Evolutionary conservation across 2,797 vertebrate genomes (phyloP).

Genomic region (Clarias fuscus): DNA sequence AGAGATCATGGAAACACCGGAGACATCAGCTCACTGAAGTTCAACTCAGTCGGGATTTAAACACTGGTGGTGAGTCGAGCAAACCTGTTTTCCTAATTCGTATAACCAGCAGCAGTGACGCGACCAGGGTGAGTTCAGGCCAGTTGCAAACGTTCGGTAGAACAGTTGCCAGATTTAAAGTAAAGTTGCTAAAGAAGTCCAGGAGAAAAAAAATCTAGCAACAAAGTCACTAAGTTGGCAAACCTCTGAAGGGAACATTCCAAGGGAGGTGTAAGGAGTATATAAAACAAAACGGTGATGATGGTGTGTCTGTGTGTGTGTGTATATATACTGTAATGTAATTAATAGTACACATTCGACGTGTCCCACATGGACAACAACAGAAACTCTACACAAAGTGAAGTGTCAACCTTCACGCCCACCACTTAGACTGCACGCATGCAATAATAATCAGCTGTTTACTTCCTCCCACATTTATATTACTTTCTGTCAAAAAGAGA

Average conservation of each 20-base stretch:
- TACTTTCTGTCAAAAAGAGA: not conserved
- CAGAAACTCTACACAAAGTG: not conserved
- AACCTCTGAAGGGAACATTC: not conserved
- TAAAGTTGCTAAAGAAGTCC: not conserved
- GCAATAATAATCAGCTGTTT: slow-evolving; percentile 30
- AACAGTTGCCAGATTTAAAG: not conserved
- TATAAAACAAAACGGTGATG: not conserved
- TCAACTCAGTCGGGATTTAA: not conserved
- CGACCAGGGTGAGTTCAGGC: not conserved
- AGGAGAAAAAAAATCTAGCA: not conserved
- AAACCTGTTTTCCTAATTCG: not conserved
- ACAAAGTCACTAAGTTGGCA: not conserved
- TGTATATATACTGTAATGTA: not conserved
- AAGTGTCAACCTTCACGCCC: not conserved
- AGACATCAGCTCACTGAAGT: not conserved
- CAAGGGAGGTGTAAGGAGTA: not conserved
- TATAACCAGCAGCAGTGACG: not conserved
- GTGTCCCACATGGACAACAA: not conserved
- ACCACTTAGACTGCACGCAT: slow-evolving; percentile 9
- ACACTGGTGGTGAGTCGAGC: not conserved
- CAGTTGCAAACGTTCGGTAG: not conserved
- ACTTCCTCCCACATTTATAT: slow-evolving; percentile 7
- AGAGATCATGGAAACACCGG: not conserved
- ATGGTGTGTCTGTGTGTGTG: slow-evolving; percentile 4
- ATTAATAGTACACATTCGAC: not conserved